phyloP scores from a whole-genome alignment of 1,140 invertebrate genomes.

The Aphis craccivora region DNA sequence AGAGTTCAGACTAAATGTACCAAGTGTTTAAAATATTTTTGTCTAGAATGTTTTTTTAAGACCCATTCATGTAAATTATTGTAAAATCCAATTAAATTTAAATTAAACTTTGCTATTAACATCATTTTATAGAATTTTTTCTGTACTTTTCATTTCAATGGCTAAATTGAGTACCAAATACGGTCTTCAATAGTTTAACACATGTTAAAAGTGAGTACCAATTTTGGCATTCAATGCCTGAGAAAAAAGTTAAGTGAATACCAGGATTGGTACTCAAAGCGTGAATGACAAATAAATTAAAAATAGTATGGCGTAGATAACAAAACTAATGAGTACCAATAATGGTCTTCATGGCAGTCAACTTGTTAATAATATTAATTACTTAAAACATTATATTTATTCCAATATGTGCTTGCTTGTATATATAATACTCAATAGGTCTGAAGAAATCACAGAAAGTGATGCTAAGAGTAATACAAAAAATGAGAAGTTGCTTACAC shows the following conservation, averaged over 20 bases:
- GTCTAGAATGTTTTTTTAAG: conserved; percentile 31
- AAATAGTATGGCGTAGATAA: background rate
- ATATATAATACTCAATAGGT: too few relatives aligned
- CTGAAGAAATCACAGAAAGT: too few relatives aligned
- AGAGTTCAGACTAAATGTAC: conserved; percentile 15
- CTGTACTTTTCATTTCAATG: conserved; percentile 18
- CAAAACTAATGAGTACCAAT: background rate
- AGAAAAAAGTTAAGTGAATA: conserved; percentile 5
- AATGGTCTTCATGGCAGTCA: background rate
- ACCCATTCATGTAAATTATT: conserved; percentile 34
- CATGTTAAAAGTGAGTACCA: conserved; percentile 22
- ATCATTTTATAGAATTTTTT: conserved; percentile 27
- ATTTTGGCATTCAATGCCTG: background rate
- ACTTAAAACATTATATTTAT: too few relatives aligned
- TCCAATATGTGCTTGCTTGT: too few relatives aligned
- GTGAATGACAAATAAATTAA: conserved; percentile 2
- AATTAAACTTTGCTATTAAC: conserved; percentile 9
- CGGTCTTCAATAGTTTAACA: conserved; percentile 1
- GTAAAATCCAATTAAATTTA: conserved; percentile 2
- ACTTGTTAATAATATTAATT: background rate
- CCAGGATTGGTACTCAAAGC: background rate
- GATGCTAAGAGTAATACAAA: too few relatives aligned
- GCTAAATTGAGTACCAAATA: conserved; percentile 19
- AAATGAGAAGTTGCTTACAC: too few relatives aligned
- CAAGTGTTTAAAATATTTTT: conserved; percentile 21